phyloP scores from a whole-genome alignment of 2,797 vertebrate genomes.

The Melopsittacus undulatus region DNA sequence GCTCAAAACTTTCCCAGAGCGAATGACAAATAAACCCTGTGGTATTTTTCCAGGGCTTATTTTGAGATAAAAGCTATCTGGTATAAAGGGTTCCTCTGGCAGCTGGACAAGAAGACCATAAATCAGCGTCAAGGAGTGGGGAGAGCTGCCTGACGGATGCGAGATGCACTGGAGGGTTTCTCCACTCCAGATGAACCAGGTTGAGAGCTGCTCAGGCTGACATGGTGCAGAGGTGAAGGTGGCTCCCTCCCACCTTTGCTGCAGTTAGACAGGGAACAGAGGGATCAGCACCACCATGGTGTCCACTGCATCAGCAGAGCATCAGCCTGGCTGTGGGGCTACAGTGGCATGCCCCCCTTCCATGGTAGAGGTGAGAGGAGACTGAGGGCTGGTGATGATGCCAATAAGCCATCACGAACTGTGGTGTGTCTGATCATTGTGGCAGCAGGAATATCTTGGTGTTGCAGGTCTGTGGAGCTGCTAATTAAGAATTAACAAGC shows the following conservation, averaged over 20 bases:
- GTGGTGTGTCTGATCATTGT: rapidly evolving
- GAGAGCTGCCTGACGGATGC: not conserved
- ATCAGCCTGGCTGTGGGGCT: rapidly evolving
- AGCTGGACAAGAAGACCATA: constrained; percentile 13
- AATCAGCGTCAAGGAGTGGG: not conserved
- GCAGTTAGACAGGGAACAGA: not conserved
- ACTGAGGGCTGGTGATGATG: not conserved
- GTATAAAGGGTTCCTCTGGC: constrained; percentile 45
- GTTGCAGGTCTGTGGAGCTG: not conserved
- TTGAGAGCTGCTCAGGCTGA: not conserved
- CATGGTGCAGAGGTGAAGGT: not conserved
- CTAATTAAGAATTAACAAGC: not conserved
- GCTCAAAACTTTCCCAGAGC: constrained; percentile 70
- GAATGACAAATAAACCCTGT: constrained; percentile 62
- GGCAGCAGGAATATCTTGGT: not conserved
- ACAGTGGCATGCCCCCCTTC: rapidly evolving
- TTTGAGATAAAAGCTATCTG: constrained; percentile 59
- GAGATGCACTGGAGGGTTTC: not conserved
- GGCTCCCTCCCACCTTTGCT: not conserved
- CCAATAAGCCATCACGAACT: not conserved
- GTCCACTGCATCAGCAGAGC: not conserved
- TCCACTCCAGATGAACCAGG: not conserved
- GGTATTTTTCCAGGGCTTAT: constrained; percentile 56
- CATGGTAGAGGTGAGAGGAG: rapidly evolving
- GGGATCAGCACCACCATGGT: not conserved